Evolutionary conservation across 2,113 vertebrate genomes (phyloP).

Genomic region (Nettapus auritus): DNA sequence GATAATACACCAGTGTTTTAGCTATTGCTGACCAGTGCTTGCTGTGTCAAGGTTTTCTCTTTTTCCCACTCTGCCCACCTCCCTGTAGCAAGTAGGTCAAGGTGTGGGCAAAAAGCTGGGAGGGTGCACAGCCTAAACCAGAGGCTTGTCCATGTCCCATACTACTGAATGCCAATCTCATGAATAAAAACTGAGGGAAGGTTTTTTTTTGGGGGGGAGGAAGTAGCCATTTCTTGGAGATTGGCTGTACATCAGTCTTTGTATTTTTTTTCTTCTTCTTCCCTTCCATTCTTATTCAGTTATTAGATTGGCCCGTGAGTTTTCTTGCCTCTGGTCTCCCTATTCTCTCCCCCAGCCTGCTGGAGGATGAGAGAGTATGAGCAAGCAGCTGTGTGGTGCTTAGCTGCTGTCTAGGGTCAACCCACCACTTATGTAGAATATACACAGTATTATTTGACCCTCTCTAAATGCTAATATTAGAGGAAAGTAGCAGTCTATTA

Average conservation of each 20-base stretch:
- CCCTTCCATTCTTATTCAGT: background rate
- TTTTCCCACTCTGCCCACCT: fast-evolving
- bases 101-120: background rate
- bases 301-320: background rate
- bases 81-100: background rate
- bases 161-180: background rate
- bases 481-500: background rate
- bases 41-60: background rate
- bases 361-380: background rate
- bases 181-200: background rate
- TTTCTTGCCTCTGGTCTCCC: background rate
- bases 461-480: background rate
- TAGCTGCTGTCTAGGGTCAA: background rate
- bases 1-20: background rate
- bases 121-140: background rate
- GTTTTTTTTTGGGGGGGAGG: background rate
- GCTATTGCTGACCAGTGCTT: background rate
- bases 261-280: background rate
- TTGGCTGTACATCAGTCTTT: background rate
- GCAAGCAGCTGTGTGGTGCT: fast-evolving
- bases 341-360: background rate
- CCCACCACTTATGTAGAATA: background rate
- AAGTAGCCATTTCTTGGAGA: background rate
- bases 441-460: background rate
- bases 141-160: background rate